phyloP scores from a whole-genome alignment of 2,888 invertebrate genomes.

The Cepaea hortensis region DNA sequence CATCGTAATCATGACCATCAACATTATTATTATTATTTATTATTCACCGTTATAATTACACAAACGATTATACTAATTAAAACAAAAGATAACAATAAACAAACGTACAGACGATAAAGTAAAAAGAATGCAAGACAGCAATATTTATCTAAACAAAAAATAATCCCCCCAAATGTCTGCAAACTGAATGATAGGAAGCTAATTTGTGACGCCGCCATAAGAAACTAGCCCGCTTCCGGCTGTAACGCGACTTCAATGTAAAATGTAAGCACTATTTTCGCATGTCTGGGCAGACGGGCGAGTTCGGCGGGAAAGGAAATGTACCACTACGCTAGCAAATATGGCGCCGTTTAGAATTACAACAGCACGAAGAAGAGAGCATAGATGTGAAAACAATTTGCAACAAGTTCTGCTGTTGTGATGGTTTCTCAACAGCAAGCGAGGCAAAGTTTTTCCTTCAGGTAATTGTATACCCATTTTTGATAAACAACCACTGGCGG shows the following conservation, averaged over 20 bases:
- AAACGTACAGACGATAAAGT: no score
- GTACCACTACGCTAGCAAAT: neutral
- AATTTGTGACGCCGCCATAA: neutral
- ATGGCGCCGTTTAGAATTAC: constrained; percentile 8
- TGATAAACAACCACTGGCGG: constrained; percentile 5
- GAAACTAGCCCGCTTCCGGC: no score
- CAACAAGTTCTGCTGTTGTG: neutral
- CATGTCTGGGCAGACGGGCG: neutral
- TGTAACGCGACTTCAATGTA: neutral
- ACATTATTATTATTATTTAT: no score
- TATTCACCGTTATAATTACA: no score
- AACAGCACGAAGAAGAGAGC: neutral
- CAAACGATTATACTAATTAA: no score
- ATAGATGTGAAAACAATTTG: neutral
- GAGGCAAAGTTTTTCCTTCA: neutral
- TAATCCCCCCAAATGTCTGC: neutral
- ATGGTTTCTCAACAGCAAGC: neutral
- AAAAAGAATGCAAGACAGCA: no score
- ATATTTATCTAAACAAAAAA: no score
- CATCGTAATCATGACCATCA: no score
- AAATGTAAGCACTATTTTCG: neutral
- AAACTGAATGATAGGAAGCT: neutral
- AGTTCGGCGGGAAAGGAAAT: neutral
- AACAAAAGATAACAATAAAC: no score
- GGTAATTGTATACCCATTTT: neutral